Conservation (phyloP, 1,140 invertebrate genomes). For the Nymphalis io region DNA sequence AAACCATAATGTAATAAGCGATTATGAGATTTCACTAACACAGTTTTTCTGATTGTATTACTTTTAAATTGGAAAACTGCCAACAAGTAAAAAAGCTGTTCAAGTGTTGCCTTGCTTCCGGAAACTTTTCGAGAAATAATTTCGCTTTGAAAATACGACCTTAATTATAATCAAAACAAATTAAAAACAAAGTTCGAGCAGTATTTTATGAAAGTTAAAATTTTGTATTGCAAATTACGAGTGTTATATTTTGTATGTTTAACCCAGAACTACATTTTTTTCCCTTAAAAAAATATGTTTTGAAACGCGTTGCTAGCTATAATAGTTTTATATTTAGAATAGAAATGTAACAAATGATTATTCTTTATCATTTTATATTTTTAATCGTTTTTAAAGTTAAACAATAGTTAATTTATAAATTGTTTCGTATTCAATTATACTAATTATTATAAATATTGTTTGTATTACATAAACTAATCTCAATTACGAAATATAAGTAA, state of each 20-base stretch:
- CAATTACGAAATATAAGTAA: no score
- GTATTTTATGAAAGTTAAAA: constrained; percentile 10
- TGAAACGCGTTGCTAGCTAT: no score
- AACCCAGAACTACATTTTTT: neutral
- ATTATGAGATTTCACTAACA: constrained; percentile 11
- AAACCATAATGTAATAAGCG: neutral
- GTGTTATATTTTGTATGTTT: neutral
- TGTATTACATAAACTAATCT: no score
- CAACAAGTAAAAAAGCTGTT: constrained; percentile 25
- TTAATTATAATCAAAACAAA: constrained; percentile 25
- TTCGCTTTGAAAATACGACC: constrained; percentile 20
- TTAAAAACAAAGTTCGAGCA: constrained; percentile 9
- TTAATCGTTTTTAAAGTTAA: no score
- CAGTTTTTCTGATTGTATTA: constrained; percentile 21
- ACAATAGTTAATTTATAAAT: no score
- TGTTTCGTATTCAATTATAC: no score
- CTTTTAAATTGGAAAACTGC: constrained; percentile 27
- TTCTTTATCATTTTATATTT: no score
- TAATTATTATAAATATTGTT: no score
- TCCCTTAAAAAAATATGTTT: neutral
- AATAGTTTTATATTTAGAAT: no score
- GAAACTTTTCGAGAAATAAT: constrained; percentile 23
- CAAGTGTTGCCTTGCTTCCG: constrained; percentile 21
- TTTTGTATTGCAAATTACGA: neutral
- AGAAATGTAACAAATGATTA: no score